phyloP scores from a whole-genome alignment of 2,888 invertebrate species.

The Macroteleia sp. region DNA sequence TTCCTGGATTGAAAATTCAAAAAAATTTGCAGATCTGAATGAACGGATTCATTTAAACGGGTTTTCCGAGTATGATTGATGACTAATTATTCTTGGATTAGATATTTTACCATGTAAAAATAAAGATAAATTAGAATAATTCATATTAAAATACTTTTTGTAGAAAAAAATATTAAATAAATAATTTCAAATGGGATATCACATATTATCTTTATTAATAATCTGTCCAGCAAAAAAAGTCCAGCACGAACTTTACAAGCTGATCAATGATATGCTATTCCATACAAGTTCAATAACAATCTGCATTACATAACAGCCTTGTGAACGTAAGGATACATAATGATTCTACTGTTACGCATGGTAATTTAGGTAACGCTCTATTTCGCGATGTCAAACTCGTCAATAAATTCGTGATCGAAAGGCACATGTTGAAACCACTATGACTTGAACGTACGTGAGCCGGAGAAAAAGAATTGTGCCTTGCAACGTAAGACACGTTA shows the following conservation, averaged over 20 bases:
- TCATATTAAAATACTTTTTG: no score
- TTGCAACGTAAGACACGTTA: conserved; percentile 42
- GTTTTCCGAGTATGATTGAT: no score
- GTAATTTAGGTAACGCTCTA: conserved; percentile 68
- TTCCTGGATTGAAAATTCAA: no score
- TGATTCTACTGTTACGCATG: conserved; percentile 49
- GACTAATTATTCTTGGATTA: no score
- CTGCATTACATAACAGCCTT: conserved; percentile 58
- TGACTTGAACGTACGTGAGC: conserved; percentile 41
- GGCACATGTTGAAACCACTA: conserved; percentile 75
- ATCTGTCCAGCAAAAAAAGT: conserved; percentile 54
- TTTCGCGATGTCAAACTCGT: conserved; percentile 49
- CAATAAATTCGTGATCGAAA: conserved; percentile 72
- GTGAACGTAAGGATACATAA: conserved; percentile 43
- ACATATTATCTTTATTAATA: conserved; percentile 53
- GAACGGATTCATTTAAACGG: no score
- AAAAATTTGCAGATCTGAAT: no score
- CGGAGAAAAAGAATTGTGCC: conserved; percentile 40
- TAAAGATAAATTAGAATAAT: no score
- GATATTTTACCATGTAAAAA: no score
- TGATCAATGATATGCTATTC: conserved; percentile 67
- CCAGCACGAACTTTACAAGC: conserved; percentile 51
- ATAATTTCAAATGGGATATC: conserved; percentile 30
- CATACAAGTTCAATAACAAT: conserved; percentile 55
- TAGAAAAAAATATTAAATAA: no score